phyloP scores from a whole-genome alignment of 2,797 vertebrate genomes.

The Adelosebastes latens region DNA sequence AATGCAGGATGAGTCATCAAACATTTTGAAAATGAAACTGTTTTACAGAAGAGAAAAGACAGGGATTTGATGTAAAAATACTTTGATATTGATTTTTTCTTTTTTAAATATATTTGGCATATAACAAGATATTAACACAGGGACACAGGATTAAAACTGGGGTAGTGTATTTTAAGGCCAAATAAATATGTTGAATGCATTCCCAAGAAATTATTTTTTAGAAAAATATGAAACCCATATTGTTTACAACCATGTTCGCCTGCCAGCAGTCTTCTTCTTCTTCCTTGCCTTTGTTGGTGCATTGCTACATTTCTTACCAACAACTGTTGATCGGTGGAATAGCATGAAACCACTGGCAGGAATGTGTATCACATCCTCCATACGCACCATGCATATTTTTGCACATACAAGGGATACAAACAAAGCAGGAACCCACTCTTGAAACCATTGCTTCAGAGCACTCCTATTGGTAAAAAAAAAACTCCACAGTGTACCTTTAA shows the following conservation, averaged over 20 bases:
- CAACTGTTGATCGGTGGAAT: not conserved
- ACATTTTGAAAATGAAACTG: too few relatives aligned
- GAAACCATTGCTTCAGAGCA: not conserved
- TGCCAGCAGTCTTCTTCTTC: too few relatives aligned
- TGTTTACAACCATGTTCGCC: not conserved
- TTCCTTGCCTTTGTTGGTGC: too few relatives aligned
- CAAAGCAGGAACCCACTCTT: not conserved
- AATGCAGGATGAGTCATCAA: too few relatives aligned
- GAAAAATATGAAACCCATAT: not conserved
- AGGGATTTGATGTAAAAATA: too few relatives aligned
- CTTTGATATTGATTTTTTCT: too few relatives aligned
- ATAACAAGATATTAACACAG: rapidly evolving
- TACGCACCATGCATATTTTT: too few relatives aligned
- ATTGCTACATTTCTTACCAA: not conserved
- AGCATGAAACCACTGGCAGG: not conserved
- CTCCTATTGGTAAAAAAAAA: not conserved
- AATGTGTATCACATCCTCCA: not conserved
- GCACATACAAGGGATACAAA: not conserved
- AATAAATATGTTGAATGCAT: not conserved
- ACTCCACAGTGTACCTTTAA: too few relatives aligned
- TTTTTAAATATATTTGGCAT: too few relatives aligned
- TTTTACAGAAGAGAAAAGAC: too few relatives aligned
- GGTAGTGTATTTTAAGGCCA: not conserved
- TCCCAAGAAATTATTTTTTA: not conserved
- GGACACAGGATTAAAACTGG: too few relatives aligned